A percentile compares a stretch with the other conserved stretches of the same genome.
These are phyloP conservation scores for Menidia beryllina DNA, from an alignment of 2,113 vertebrate genomes.

Conservation along the genomic window DNA sequence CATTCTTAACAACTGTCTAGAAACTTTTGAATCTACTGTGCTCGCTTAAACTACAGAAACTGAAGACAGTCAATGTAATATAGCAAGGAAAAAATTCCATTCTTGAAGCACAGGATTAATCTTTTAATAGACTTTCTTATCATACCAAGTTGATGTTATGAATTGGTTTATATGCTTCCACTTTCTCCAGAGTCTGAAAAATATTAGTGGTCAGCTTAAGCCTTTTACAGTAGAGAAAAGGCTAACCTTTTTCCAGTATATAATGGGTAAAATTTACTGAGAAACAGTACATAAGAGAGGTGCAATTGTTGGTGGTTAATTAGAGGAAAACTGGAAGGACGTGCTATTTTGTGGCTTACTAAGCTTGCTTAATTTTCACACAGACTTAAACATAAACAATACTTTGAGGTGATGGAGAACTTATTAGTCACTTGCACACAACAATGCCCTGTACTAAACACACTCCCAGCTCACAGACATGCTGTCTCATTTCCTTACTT, in stretches of 20 bases:
- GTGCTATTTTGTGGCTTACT: constrained; percentile 16
- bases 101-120: background rate
- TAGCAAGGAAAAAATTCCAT: no score
- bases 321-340: constrained; percentile 52
- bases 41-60: background rate
- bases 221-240: background rate
- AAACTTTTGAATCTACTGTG: background rate
- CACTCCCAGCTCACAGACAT: constrained; percentile 15
- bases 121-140: background rate
- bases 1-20: no score
- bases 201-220: no score
- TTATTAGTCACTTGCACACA: background rate
- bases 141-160: background rate
- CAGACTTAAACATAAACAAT: background rate
- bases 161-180: background rate
- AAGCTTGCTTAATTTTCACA: constrained; percentile 1
- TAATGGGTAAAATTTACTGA: background rate
- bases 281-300: constrained; percentile 4
- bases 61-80: background rate
- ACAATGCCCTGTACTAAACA: constrained; percentile 1
- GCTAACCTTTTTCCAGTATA: background rate
- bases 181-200: background rate
- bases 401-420: background rate
- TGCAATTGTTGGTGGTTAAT: constrained; percentile 36
- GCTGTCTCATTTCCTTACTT: constrained; percentile 17